Conservation (phyloP, 2,113 vertebrate genomes). For the Pluvianellus socialis region DNA sequence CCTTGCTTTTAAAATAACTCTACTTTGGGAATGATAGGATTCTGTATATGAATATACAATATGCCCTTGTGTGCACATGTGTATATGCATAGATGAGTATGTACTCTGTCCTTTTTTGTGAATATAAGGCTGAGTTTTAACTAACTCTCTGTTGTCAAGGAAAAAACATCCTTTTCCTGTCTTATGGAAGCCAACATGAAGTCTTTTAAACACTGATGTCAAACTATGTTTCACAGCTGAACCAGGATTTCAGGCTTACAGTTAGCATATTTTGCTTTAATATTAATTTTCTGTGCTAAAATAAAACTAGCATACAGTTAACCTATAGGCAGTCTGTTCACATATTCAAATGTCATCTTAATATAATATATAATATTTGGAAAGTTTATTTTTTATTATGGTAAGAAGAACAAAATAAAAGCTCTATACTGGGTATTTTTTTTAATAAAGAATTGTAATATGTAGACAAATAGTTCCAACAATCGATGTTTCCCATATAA, state of each 20-base stretch:
- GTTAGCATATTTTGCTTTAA: not conserved
- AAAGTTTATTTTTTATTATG: not conserved
- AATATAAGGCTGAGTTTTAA: not conserved
- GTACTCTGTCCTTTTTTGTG: not conserved
- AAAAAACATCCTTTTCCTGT: not conserved
- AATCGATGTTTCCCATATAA: not conserved
- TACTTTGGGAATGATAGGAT: slow-evolving; percentile 1
- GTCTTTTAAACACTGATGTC: not conserved
- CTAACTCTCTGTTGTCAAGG: not conserved
- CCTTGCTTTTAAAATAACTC: slow-evolving; percentile 28
- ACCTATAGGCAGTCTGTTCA: not conserved
- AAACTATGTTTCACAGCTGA: not conserved
- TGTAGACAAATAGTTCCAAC: not conserved
- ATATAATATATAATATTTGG: not conserved
- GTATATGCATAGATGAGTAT: not conserved
- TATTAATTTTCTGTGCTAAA: not conserved
- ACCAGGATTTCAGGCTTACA: not conserved
- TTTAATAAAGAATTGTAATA: not conserved
- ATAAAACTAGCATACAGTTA: not conserved
- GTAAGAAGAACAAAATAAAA: not conserved
- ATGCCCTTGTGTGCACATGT: not conserved
- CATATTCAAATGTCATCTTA: not conserved
- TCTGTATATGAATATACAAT: slow-evolving; percentile 15
- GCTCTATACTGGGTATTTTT: not conserved
- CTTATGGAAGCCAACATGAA: not conserved